Percentiles rank a stretch among this genome's conserved stretches.
These are phyloP conservation scores for Eulithis testata DNA, from an alignment of 2,888 invertebrate species.

Conservation along the genomic window DNA sequence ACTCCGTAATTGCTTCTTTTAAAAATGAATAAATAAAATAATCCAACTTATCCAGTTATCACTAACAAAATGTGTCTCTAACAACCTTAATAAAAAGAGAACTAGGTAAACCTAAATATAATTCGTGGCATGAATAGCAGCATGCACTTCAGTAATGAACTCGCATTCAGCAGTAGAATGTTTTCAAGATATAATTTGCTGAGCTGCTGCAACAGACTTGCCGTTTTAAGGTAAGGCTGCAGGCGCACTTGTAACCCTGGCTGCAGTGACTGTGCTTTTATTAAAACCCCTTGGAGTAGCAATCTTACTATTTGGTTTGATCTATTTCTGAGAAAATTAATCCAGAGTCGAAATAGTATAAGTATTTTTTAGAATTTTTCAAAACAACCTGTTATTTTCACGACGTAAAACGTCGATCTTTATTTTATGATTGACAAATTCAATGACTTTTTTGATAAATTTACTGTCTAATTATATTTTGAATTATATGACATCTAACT, in stretches of 20 bases:
- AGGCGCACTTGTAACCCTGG: background rate
- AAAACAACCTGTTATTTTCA: no score
- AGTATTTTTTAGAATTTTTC: no score
- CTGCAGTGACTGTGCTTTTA: no score
- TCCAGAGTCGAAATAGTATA: no score
- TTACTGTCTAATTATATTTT: no score
- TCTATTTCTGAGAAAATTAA: no score
- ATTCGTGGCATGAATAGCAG: constrained; percentile 34
- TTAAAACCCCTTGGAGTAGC: no score
- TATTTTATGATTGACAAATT: no score
- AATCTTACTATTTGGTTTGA: no score
- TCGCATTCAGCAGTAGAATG: constrained; percentile 38
- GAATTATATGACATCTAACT: no score
- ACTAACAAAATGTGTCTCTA: constrained; percentile 5
- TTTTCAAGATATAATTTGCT: constrained; percentile 38
- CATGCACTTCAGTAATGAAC: constrained; percentile 42
- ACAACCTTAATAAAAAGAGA: constrained; percentile 25
- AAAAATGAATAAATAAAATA: background rate
- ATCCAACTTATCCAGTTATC: constrained; percentile 4
- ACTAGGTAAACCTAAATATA: constrained; percentile 36
- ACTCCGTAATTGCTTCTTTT: background rate
- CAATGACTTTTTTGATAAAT: no score
- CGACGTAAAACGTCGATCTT: no score
- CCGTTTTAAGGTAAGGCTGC: constrained; percentile 8
- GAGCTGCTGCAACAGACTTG: constrained; percentile 19